These are phyloP conservation scores for Eonycteris spelaea DNA, from an alignment of 2,113 vertebrate species.

Conservation along the genomic window DNA sequence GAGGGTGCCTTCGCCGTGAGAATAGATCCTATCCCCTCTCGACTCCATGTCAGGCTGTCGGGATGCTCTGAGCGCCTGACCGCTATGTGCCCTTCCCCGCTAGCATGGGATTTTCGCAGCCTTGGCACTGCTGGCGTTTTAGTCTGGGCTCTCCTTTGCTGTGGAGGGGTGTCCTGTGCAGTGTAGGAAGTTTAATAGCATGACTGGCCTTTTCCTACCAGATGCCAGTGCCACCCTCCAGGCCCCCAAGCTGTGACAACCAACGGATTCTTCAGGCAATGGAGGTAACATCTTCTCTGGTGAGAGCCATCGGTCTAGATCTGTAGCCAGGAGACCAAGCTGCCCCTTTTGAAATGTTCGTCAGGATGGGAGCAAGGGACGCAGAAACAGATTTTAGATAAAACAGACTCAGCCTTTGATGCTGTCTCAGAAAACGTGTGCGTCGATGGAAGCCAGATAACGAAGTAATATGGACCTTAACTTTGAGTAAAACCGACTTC, in stretches of 20 bases:
- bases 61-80: fast-evolving
- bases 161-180: too few species aligned
- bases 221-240: neutral
- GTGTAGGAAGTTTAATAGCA: neutral
- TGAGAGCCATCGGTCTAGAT: neutral
- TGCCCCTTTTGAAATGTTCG: neutral
- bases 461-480: neutral
- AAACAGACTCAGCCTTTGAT: neutral
- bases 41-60: fast-evolving
- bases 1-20: neutral
- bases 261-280: neutral
- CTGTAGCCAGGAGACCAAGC: neutral
- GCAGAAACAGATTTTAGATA: neutral
- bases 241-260: neutral
- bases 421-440: neutral
- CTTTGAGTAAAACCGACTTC: neutral
- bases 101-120: neutral
- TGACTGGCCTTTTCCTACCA: neutral
- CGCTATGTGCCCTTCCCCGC: neutral
- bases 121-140: too few species aligned
- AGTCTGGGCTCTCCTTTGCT: fast-evolving
- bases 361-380: neutral
- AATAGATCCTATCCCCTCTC: neutral
- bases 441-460: neutral
- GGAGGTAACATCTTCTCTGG: neutral